Evolutionary conservation across 2,797 vertebrate species (phyloP).

Genomic region (Heliangelus exortis): DNA sequence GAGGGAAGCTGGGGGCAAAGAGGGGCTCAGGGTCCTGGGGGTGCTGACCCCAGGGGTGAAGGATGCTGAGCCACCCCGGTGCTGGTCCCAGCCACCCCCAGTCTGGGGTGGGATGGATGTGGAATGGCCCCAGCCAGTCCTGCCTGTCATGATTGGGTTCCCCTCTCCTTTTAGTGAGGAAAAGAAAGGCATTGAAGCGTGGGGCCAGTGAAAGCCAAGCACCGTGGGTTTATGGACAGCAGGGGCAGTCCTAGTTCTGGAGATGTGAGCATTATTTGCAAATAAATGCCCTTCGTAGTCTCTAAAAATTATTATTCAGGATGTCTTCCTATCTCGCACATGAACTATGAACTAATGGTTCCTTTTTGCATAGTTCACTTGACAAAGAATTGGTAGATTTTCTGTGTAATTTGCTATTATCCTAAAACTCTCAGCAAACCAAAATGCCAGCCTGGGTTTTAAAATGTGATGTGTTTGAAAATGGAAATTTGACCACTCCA

Average conservation of each 20-base stretch:
- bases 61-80: neutral
- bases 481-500: constrained; percentile 81
- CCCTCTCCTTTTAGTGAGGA: neutral
- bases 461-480: constrained; percentile 80
- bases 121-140: neutral
- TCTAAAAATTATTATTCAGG: constrained; percentile 66
- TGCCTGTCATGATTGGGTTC: neutral
- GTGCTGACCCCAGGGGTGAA: rapidly evolving
- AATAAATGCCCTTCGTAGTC: constrained; percentile 62
- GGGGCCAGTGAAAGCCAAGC: neutral
- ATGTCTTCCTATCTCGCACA: constrained; percentile 64
- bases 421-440: constrained; percentile 80
- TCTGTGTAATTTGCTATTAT: constrained; percentile 83
- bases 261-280: constrained; percentile 66
- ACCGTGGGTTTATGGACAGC: neutral
- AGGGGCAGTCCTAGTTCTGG: constrained; percentile 16
- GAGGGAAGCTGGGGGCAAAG: neutral
- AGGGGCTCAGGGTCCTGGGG: too few species aligned
- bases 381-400: constrained; percentile 79
- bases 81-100: neutral
- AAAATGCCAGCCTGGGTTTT: constrained; percentile 79
- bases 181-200: neutral
- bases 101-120: neutral
- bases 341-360: constrained; percentile 76
- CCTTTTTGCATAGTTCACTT: constrained; percentile 73